Base-by-base conservation (phyloP, 2,113 vertebrate species). In the Macheiramphus alcinus region DNA sequence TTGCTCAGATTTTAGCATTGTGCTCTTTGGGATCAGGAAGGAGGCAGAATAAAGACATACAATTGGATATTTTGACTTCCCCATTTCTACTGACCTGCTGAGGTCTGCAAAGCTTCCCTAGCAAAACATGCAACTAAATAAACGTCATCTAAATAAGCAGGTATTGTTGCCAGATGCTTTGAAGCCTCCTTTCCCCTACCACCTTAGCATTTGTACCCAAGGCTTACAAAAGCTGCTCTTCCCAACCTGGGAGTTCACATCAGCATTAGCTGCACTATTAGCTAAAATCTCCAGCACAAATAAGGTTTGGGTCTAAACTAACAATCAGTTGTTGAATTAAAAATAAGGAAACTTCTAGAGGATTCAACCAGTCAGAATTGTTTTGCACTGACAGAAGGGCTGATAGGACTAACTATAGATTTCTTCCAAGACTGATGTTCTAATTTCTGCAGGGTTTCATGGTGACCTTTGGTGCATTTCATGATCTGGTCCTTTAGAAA, bases 401-500 rank as follows among this genome's bases (percentile, higher is more conserved):
- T 26, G 4, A 68, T 11, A 92, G 40, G 68, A 79, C 48, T 56
- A 52, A 61, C 78, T 70, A 55, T 42, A 85, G 61, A 91, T 85
- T 95, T 85, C 84, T 93, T 90, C 68, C 42, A 85, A 94, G 89
- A 97, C 58, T 66, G 84, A 95, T 94, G 78, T 87, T 89, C 38
- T 91, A 91, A 97, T 97, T 96, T 97, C 84, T 92, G 27, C 29
- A 40, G 71, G 67, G 50, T 85, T 96, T 93, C 32, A 7, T 86
- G 89, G 74, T 83, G 93, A 97, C 89, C 97, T 96, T 97, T 95
- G 89, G 80, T 94, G 93, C 84, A 93, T 94, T 96, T 95, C 84
- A 56, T 65, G 94, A 91, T 91, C 93, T 74, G 87, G 71, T 90
- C 82, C 95, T 94, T 80, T 80, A 42, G 81, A 89, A 96, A 94